These are phyloP conservation scores for Drosophila paramelanica DNA, from an alignment of 2,888 invertebrate genomes.

Conservation along the genomic window DNA sequence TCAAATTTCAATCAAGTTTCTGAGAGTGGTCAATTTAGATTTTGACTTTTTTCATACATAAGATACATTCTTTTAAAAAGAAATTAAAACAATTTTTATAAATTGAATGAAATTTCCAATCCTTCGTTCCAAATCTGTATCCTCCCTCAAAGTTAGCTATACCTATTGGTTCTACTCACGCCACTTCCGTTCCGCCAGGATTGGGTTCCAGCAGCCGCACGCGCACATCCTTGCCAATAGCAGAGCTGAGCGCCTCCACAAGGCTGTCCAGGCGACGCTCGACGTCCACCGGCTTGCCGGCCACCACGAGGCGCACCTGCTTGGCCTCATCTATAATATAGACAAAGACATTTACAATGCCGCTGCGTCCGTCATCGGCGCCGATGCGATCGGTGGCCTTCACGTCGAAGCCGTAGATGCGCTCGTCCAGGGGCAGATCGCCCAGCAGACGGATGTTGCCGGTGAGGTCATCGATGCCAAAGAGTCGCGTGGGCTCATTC, in stretches of 20 bases:
- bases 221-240: constrained; percentile 92
- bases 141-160: no score
- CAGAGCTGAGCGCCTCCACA: constrained; percentile 88
- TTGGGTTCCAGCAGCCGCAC: constrained; percentile 92
- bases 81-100: no score
- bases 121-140: no score
- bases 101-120: no score
- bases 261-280: constrained; percentile 90
- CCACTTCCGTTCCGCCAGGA: constrained; percentile 85
- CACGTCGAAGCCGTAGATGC: constrained; percentile 94
- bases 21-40: no score
- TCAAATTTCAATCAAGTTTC: no score
- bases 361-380: constrained; percentile 92
- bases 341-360: constrained; percentile 94
- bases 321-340: constrained; percentile 93
- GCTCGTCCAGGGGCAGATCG: constrained; percentile 89
- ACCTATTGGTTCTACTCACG: constrained; percentile 72
- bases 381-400: constrained; percentile 93
- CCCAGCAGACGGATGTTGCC: constrained; percentile 91
- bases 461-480: constrained; percentile 91
- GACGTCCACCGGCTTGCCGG: constrained; percentile 90
- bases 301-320: constrained; percentile 92
- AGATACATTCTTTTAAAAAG: no score
- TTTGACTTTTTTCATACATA: no score
- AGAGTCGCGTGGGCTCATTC: constrained; percentile 90